These are phyloP conservation scores for Teleopsis dalmanni DNA, from an alignment of 1,140 invertebrate genomes.

Conservation along the genomic window DNA sequence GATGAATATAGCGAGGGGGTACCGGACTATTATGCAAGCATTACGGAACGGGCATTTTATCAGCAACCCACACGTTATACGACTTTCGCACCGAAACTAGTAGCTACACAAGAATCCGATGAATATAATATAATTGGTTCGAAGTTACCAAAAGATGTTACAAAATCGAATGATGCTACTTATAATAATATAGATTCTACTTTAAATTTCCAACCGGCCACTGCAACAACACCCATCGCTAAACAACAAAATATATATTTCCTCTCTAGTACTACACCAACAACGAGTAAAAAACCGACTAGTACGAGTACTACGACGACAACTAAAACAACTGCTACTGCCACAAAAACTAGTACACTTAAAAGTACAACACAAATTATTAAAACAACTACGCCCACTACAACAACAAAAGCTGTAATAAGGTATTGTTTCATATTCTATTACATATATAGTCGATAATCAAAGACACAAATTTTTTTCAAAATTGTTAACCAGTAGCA, in stretches of 20 bases:
- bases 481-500: too few relatives aligned
- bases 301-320: constrained; percentile 8
- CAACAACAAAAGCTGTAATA: constrained; percentile 4
- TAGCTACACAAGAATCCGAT: constrained; percentile 11
- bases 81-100: constrained; percentile 4
- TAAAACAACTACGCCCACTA: constrained; percentile 3
- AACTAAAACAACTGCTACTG: constrained; percentile 12
- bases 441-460: too few relatives aligned
- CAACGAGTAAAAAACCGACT: constrained; percentile 17
- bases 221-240: constrained; percentile 2
- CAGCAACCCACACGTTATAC: constrained; percentile 5
- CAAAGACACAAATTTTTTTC: too few relatives aligned
- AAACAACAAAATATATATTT: constrained; percentile 25
- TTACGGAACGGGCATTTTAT: not conserved
- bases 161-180: too few relatives aligned
- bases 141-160: not conserved
- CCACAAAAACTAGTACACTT: constrained; percentile 17
- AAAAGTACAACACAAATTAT: not conserved
- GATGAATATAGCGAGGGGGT: constrained; percentile 20
- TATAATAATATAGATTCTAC: too few relatives aligned
- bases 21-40: not conserved
- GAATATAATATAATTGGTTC: constrained; percentile 21
- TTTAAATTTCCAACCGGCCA: too few relatives aligned
- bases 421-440: not conserved
- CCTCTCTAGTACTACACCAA: constrained; percentile 14